Evolutionary conservation across 2,888 invertebrate species (phyloP).

Genomic region (Calameuta filiformis): DNA sequence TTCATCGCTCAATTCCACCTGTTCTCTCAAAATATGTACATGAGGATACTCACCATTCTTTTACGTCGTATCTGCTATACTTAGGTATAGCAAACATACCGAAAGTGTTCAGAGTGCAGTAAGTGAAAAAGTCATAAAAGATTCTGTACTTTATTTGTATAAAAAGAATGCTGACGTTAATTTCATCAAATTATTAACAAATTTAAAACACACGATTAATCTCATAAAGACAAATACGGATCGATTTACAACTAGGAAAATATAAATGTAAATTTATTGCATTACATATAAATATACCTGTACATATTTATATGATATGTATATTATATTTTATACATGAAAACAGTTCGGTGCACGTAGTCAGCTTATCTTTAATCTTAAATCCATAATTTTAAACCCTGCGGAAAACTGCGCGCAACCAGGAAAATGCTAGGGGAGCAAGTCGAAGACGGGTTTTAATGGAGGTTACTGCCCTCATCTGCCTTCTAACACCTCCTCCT

Average conservation of each 20-base stretch:
- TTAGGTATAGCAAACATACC: too few species aligned
- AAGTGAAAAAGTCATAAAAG: too few species aligned
- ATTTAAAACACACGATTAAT: too few species aligned
- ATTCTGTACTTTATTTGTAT: too few species aligned
- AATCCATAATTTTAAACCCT: conserved; percentile 3
- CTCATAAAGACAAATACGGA: too few species aligned
- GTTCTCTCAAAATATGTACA: conserved; percentile 3
- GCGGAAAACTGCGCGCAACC: not conserved
- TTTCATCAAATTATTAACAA: too few species aligned
- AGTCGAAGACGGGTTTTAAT: conserved; percentile 4
- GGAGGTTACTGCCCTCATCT: not conserved
- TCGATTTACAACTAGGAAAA: too few species aligned
- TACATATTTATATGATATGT: too few species aligned
- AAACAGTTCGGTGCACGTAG: not conserved
- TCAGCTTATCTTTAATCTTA: not conserved
- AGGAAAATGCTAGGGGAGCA: not conserved
- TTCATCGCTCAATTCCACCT: conserved; percentile 38
- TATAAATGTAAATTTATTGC: too few species aligned
- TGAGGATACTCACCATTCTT: not conserved
- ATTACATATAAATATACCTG: too few species aligned
- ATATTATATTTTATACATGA: not conserved
- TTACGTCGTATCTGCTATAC: not conserved
- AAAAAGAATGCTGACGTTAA: too few species aligned
- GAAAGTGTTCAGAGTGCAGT: too few species aligned
- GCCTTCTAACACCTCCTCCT: not conserved